Evolutionary conservation across 2,113 vertebrate species (phyloP), one percentile per base, ranked within the genome.

Genomic region (Coreoperca whiteheadi): DNA sequence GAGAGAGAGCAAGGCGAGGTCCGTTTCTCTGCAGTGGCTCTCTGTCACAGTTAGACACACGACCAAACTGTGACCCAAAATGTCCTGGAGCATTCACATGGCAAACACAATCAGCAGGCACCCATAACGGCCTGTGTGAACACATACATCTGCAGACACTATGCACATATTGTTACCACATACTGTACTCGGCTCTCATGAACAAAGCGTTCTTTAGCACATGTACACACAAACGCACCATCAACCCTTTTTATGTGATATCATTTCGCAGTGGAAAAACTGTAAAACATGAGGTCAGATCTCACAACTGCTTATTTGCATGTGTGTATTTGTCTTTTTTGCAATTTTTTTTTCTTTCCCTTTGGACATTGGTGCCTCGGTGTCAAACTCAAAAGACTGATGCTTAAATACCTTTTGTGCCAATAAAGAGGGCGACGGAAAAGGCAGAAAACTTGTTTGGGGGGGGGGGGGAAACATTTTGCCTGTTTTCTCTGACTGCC

Each of bases 11-110:
- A 97, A 82, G 97, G 96, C 16, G 98, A 99, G 83, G 96, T 99
- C 39, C 97, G 97, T 53, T 99, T 99, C 93, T 99, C 98, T 4
- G 96, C 98, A 0, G 97, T 99, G 93, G 98, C 98, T 32, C 95
- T 99, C 20, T 97, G 96, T 95, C 97, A 96, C 76, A 94, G 94
- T 81, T 97, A 95, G 65, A 59, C 18, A 48, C 51, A 1, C 34
- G 54, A 48, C 30, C 57, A 60, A 59, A 80, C 23, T 77, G 56
- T 74, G 61, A 86, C 81, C 76, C 60, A 84, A 84, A 86, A 82
- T 75, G 71, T 87, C 59, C 67, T 25, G 53, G 25, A 70, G 51
- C 72, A 39, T 82, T 86, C 82, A 74, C 77, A 77, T 68, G 60
- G 70, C 73, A 86, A 77, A 89, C 87, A 53, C 69, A 82, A 77